phyloP scores from a whole-genome alignment of 2,888 invertebrate genomes.

The Drosophila atripex region DNA sequence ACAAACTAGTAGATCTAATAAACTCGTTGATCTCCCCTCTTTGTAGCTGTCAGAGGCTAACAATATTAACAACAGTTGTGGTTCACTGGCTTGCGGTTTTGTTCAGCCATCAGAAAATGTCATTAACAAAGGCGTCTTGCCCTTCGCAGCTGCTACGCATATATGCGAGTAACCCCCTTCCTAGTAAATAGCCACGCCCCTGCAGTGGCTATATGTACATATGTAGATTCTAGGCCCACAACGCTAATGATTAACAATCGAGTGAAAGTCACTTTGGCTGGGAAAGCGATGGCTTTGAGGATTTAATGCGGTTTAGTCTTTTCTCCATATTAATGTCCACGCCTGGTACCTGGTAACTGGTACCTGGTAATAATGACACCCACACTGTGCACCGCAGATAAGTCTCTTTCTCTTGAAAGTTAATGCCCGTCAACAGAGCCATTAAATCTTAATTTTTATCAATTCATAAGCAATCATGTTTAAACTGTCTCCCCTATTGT shows the following conservation, averaged over 20 bases:
- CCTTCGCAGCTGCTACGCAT: background rate
- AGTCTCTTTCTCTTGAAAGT: slow-evolving; percentile 48
- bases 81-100: slow-evolving; percentile 34
- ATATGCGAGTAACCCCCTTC: too few species aligned
- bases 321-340: slow-evolving; percentile 14
- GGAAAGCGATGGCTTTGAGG: slow-evolving; percentile 69
- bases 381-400: slow-evolving; percentile 40
- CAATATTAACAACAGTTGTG: slow-evolving; percentile 24
- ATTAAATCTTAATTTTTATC: slow-evolving; percentile 51
- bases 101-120: slow-evolving; percentile 29
- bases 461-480: slow-evolving; percentile 16
- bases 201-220: slow-evolving; percentile 20
- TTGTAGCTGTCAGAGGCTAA: too few species aligned
- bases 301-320: slow-evolving; percentile 64
- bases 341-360: too few species aligned
- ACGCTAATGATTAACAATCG: slow-evolving; percentile 53
- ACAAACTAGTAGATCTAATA: too few species aligned
- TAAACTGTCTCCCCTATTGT: background rate
- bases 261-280: slow-evolving; percentile 63
- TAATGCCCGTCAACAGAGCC: slow-evolving; percentile 45
- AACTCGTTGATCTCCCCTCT: too few species aligned
- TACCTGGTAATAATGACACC: slow-evolving; percentile 30
- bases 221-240: slow-evolving; percentile 38
- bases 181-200: too few species aligned
- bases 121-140: slow-evolving; percentile 30